Conservation (phyloP, 1,140 invertebrate species). For the Lepidurus arcticus region DNA sequence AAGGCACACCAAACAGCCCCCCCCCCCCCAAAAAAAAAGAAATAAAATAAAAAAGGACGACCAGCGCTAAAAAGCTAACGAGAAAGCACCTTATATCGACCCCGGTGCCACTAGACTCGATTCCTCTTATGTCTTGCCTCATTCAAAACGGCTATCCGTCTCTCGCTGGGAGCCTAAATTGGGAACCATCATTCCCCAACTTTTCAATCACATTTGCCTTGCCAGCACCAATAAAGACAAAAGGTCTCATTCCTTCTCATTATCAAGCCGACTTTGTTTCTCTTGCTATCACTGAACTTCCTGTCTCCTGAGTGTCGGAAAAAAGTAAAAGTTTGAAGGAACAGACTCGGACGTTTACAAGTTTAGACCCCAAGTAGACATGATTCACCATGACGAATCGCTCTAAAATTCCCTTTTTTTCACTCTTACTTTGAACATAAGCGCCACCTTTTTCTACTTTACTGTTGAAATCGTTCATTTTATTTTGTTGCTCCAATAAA, state of each 20-base stretch:
- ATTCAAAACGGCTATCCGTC: background rate
- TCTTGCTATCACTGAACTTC: background rate
- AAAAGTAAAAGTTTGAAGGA: no score
- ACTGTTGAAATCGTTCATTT: no score
- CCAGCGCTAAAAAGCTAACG: background rate
- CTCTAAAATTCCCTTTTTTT: no score
- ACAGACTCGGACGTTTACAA: no score
- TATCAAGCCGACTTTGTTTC: background rate
- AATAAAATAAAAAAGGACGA: background rate
- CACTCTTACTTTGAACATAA: no score
- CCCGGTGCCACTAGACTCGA: background rate
- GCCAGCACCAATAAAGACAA: slow-evolving; percentile 5
- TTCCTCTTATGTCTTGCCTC: background rate
- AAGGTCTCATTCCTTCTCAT: background rate
- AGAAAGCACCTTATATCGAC: background rate
- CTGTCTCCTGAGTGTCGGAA: background rate
- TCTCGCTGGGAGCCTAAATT: background rate
- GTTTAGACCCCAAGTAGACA: no score
- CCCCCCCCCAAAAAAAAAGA: background rate
- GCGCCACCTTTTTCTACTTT: no score
- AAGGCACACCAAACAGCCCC: background rate
- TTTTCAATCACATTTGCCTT: slow-evolving; percentile 15
- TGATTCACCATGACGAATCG: no score
- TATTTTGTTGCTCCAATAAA: no score
- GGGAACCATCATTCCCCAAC: background rate